Percentiles rank a stretch among this genome's conserved stretches.
These are phyloP conservation scores for Ictalurus punctatus DNA, from an alignment of 2,113 vertebrate species.

Conservation along the genomic window DNA sequence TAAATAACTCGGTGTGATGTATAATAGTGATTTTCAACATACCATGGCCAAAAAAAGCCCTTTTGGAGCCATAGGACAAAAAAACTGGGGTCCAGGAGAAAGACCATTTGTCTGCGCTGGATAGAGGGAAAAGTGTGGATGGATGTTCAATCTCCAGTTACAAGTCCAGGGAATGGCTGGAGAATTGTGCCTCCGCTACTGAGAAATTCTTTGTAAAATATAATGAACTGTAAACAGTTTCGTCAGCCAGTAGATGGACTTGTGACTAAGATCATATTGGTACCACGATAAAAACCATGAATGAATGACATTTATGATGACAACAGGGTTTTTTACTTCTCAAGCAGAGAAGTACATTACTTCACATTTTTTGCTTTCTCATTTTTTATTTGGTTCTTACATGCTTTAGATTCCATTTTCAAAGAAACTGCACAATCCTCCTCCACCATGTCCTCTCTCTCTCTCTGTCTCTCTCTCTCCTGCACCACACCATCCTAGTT, in stretches of 20 bases:
- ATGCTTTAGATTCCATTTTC: constrained; percentile 64
- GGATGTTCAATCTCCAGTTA: constrained; percentile 43
- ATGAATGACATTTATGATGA: constrained; percentile 69
- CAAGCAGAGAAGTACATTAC: constrained; percentile 54
- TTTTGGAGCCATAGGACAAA: constrained; percentile 52
- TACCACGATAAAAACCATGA: constrained; percentile 56
- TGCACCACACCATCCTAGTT: constrained; percentile 64
- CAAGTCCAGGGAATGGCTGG: constrained; percentile 53
- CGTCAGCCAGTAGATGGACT: constrained; percentile 39
- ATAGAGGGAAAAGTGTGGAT: constrained; percentile 32
- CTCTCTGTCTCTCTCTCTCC: not conserved
- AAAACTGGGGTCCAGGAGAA: constrained; percentile 53
- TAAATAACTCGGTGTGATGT: constrained; percentile 44
- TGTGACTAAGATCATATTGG: constrained; percentile 47
- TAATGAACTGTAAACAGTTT: constrained; percentile 46
- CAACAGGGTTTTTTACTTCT: constrained; percentile 75
- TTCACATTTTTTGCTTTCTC: constrained; percentile 47
- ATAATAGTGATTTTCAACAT: constrained; percentile 43
- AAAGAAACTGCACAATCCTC: constrained; percentile 63
- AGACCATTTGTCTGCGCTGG: constrained; percentile 57
- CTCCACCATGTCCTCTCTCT: constrained; percentile 53
- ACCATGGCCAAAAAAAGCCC: constrained; percentile 44
- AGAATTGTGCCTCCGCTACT: constrained; percentile 50
- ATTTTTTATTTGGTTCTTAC: constrained; percentile 55
- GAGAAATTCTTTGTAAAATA: constrained; percentile 50